phyloP scores from a whole-genome alignment of 1,140 invertebrate genomes.

The Harlomillsia oculata region DNA sequence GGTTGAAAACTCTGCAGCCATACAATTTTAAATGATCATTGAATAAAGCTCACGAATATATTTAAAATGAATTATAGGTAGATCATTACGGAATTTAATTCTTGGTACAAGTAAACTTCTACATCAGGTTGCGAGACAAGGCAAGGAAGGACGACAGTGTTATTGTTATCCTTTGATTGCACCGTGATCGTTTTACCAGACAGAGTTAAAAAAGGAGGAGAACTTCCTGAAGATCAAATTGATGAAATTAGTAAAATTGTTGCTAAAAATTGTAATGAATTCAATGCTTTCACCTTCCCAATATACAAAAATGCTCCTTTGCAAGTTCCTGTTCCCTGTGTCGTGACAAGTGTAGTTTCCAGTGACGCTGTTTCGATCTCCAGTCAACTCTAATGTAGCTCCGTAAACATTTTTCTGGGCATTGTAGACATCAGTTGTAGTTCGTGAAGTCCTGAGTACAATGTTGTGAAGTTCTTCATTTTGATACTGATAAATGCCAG shows the following conservation, averaged over 20 bases:
- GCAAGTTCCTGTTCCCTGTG: background rate
- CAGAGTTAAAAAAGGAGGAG: constrained; percentile 4
- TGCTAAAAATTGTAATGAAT: background rate
- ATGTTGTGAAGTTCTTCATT: background rate
- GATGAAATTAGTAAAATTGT: background rate
- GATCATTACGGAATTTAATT: background rate
- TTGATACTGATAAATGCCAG: background rate
- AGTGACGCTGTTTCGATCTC: background rate
- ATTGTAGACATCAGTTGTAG: background rate
- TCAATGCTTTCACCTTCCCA: background rate
- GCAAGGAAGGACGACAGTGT: constrained; percentile 1
- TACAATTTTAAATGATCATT: no score
- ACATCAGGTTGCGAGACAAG: background rate
- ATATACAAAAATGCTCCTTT: constrained; percentile 5
- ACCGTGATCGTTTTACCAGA: background rate
- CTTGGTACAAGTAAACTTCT: background rate
- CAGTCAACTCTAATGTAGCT: background rate
- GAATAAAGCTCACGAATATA: no score
- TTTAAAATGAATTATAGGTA: background rate
- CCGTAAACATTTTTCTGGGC: background rate
- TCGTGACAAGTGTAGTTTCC: constrained; percentile 7
- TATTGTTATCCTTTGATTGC: background rate
- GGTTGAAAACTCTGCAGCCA: constrained; percentile 1
- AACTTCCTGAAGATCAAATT: constrained; percentile 1
- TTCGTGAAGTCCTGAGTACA: background rate